These are phyloP conservation scores for Nycticorax nycticorax DNA, from an alignment of 2,113 vertebrate species.

Conservation along the genomic window DNA sequence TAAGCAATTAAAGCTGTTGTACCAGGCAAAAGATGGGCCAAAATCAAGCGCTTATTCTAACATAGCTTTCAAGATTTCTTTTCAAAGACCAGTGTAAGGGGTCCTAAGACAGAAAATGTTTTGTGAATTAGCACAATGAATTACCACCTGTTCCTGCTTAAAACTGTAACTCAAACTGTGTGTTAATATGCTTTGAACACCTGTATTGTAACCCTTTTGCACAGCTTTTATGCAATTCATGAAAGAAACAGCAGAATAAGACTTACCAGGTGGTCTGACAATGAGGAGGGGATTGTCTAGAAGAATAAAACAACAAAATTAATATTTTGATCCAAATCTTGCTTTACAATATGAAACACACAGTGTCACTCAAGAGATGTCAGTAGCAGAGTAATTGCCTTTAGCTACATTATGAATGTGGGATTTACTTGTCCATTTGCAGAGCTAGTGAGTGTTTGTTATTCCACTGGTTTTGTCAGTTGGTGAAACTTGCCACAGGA, in stretches of 20 bases:
- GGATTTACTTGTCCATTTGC: background rate
- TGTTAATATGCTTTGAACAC: background rate
- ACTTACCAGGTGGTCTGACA: slow-evolving; percentile 94
- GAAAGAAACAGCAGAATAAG: background rate
- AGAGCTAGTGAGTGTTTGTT: background rate
- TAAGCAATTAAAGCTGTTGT: background rate
- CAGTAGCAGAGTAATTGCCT: background rate
- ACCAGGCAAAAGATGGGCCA: background rate
- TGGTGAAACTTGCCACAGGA: background rate
- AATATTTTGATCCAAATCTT: background rate
- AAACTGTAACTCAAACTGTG: background rate
- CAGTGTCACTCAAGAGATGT: background rate
- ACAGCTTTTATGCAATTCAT: background rate
- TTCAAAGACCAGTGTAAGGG: background rate
- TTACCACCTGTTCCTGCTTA: background rate
- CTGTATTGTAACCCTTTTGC: background rate
- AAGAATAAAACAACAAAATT: slow-evolving; percentile 22
- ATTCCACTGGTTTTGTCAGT: background rate
- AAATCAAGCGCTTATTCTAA: background rate
- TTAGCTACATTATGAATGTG: background rate
- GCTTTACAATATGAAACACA: background rate
- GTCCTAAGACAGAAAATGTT: background rate
- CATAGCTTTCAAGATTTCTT: background rate
- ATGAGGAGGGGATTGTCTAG: slow-evolving; percentile 83
- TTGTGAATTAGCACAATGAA: background rate